Evolutionary conservation across 2,113 vertebrate species (phyloP), one percentile per base, ranked within the genome.

Genomic region (Petaurus breviceps): DNA sequence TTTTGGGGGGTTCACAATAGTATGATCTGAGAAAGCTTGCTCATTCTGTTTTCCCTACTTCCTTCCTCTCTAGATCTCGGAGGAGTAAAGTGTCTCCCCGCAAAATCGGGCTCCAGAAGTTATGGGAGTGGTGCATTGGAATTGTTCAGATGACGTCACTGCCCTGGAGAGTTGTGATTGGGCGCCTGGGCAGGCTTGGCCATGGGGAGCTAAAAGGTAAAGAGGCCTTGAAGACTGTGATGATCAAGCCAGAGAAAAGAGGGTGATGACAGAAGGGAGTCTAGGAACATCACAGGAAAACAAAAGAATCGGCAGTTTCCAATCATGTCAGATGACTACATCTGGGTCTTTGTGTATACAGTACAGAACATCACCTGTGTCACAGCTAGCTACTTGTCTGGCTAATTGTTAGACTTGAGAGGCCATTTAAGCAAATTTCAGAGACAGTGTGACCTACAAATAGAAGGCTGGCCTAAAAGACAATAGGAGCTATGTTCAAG

Each of bases 101-200:
- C 93, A 99, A 99, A 97, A 99, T 99, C 8, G 99, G 99, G 68
- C 98, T 99, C 61, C 99, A 99, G 98, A 99, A 99, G 98, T 97
- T 99, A 0, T 99, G 99, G 99, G 99, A 99, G 19, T 99, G 99
- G 99, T 99, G 99, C 93, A 96, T 99, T 0, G 99, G 99, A 3
- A 99, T 99, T 84, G 99, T 99, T 24, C 99, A 99, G 98, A 99
- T 99, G 99, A 99, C 99, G 0, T 99, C 99, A 0, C 97, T 99
- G 94, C 99, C 99, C 0, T 99, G 99, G 99, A 99, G 99, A 98
- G 99, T 99, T 51, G 99, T 99, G 16, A 99, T 99, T 8, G 99
- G 99, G 28, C 99, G 99, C 53, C 99, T 99, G n/a, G 99, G 99
- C 90, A 98, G 99, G 77, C 98, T 99, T 1, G 99, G 99, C 93